Evolutionary conservation across 2,113 vertebrate species (phyloP).

Genomic region (Trematomus loennbergii): DNA sequence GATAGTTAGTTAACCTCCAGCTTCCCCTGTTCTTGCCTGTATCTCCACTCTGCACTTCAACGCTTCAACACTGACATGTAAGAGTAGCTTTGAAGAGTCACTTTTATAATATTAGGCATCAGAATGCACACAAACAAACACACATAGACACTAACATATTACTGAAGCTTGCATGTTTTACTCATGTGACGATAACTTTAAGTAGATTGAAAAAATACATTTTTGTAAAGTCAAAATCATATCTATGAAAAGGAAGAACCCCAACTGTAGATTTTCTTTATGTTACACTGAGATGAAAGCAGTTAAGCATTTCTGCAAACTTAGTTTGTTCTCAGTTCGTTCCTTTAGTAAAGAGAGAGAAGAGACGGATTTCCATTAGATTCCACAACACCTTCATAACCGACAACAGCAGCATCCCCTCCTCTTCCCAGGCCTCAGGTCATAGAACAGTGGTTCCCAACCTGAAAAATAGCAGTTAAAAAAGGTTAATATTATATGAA

Average conservation of each 20-base stretch:
- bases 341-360: slow-evolving; percentile 3
- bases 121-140: slow-evolving; percentile 23
- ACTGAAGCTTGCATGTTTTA: slow-evolving; percentile 56
- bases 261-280: slow-evolving; percentile 7
- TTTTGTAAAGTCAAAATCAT: slow-evolving; percentile 40
- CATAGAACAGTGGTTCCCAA: slow-evolving; percentile 7
- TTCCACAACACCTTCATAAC: neutral
- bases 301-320: slow-evolving; percentile 3
- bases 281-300: neutral
- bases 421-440: slow-evolving; percentile 19
- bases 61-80: slow-evolving; percentile 37
- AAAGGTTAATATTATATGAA: neutral
- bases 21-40: slow-evolving; percentile 56
- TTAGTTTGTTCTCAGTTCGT: slow-evolving; percentile 1
- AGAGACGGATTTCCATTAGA: neutral
- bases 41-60: slow-evolving; percentile 50
- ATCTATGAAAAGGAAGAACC: slow-evolving; percentile 28
- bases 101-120: slow-evolving; percentile 41
- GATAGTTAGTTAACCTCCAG: slow-evolving; percentile 52
- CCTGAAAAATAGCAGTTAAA: neutral
- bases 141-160: slow-evolving; percentile 29
- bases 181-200: slow-evolving; percentile 22
- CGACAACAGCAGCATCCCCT: neutral
- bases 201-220: slow-evolving; percentile 11
- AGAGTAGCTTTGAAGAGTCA: slow-evolving; percentile 31